Base-by-base conservation (phyloP, 2,797 vertebrate genomes). In the Etheostoma perlongum region DNA sequence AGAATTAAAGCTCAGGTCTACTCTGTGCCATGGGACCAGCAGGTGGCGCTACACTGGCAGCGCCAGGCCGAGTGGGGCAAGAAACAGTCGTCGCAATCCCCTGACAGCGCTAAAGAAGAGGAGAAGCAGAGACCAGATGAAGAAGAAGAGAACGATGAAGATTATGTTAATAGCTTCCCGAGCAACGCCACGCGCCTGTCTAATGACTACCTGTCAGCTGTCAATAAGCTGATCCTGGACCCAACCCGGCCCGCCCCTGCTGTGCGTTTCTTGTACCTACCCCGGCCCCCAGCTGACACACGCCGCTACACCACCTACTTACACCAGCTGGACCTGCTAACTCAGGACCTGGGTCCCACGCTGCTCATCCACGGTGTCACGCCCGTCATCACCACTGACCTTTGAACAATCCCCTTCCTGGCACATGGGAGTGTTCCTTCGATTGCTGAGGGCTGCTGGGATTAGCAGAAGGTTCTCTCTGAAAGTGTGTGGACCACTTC, bases 291-390 rank as follows among this genome's bases (percentile, higher is more conserved):
- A 0, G 97, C 97, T 0, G 96, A 98, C 92, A 97, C 95, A 7
- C 89, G 89, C 13, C 92, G 96, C 23, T 97, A 98, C 87, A 79
- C 75, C 0, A 84, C 94, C 42, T 98, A 97, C 86, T 86, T 98
- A 72, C 93, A 84, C 68, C 97, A 98, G 80, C 93, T 98, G 73
- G 96, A 98, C 68, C 88, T 96, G 85, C 94, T 98, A 78, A 97
- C 96, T 62, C 92, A 88, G 0, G 92, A 95, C 79, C 91, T 98
- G 79, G 97, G 97, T 19, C 97, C 97, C 57, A 97, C 97, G 0
- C 91, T 98, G 78, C 94, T 98, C 55, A 97, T 97, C 82, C 97
- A 98, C 4, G 97, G 97, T 11, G 95, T 97, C 83, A 97, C 96
- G 0, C 96, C 96, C 0, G 97, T 98, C 87, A 97, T 96, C 88